Evolutionary conservation across 1,140 invertebrate species (phyloP).

Genomic region (Luehdorfia chinensis): DNA sequence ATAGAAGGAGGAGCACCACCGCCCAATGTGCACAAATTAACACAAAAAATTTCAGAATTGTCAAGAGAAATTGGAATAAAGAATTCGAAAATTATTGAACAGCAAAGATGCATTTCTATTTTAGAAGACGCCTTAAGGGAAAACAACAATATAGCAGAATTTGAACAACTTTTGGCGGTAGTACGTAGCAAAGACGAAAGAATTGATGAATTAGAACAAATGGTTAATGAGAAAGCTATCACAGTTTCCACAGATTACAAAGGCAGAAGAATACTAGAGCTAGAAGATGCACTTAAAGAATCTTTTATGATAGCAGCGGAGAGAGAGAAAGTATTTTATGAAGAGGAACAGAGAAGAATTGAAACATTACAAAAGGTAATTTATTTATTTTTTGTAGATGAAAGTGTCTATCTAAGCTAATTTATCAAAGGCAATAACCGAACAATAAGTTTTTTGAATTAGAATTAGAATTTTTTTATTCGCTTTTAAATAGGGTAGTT

Average conservation of each 20-base stretch:
- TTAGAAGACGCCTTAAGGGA: conserved; percentile 76
- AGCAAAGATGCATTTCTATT: conserved; percentile 77
- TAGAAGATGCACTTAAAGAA: conserved; percentile 87
- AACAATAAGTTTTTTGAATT: too few relatives aligned
- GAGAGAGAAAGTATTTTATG: conserved; percentile 80
- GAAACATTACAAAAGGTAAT: conserved; percentile 81
- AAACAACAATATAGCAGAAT: conserved; percentile 77
- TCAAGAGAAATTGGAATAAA: conserved; percentile 73
- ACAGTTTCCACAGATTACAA: conserved; percentile 38
- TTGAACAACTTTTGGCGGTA: conserved; percentile 73
- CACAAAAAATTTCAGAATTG: conserved; percentile 65
- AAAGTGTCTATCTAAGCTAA: too few relatives aligned
- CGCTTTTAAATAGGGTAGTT: too few relatives aligned
- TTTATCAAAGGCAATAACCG: too few relatives aligned
- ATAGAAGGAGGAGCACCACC: conserved; percentile 33
- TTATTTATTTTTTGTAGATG: too few relatives aligned
- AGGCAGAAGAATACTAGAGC: conserved; percentile 83
- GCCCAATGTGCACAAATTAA: conserved; percentile 51
- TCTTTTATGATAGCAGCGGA: conserved; percentile 81
- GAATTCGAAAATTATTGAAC: conserved; percentile 77
- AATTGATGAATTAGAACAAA: conserved; percentile 71
- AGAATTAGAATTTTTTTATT: too few relatives aligned
- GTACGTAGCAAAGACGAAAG: conserved; percentile 77
- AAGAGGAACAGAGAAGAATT: conserved; percentile 79
- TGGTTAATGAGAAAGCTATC: conserved; percentile 74